Evolutionary conservation across 2,113 vertebrate species (phyloP), one percentile per base, ranked within the genome.

Genomic region (Trinectes maculatus): DNA sequence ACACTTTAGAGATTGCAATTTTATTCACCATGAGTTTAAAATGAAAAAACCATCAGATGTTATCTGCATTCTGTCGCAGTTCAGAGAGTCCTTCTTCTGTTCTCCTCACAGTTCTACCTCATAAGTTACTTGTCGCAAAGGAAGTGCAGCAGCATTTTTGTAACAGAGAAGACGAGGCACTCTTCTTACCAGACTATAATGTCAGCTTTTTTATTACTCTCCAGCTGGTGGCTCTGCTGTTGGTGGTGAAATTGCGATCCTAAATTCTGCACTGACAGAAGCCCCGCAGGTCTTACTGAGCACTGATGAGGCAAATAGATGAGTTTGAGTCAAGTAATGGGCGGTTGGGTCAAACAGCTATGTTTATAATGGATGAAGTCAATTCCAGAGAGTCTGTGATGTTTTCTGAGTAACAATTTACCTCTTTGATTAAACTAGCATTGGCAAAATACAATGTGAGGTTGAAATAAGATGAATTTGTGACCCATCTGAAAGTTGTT

Each of bases 151-250:
- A 57, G 48, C 59, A 47, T 62, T 34, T 70, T 18, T 48, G 18
- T 13, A 33, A 56, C 25, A 56, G 18, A 57, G 26, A 51, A 55
- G 54, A 71, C 2, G 4, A 36, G 28, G 18, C 25, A 48, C 31
- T 54, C 28, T 22, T 54, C 28, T 22, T 42, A 44, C 37, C 47
- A 16, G 52, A 59, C 60, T 39, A 9, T 52, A 63, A 60, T 72
- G 55, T 70, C 70, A 65, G 43, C 44, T 72, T 60, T 48, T 68
- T 67, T 79, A 71, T 77, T 46, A 28, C 49, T 40, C 48, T 53
- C 52, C 46, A 74, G 68, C 61, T 71, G 61, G 43, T 51, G 52
- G 36, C 28, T 74, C 40, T 49, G 63, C 61, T 57, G 63, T 43
- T 55, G 54, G 13, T 54, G 28, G 34, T 71, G 19, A 39, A 74